Base-by-base conservation (phyloP, 2,888 invertebrate species). In the Cataglyphis albicans region DNA sequence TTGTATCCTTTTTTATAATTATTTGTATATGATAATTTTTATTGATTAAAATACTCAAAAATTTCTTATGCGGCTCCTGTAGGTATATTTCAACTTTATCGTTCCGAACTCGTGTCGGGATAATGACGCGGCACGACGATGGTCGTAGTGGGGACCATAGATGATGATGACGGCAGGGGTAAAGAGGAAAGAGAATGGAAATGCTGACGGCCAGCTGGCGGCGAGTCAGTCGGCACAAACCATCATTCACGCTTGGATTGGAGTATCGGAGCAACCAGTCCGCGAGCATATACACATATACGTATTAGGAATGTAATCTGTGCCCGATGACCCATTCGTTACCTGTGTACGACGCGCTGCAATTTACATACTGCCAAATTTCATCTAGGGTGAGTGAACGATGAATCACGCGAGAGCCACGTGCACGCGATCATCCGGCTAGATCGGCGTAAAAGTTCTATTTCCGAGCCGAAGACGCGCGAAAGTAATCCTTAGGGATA, bases 231-330 rank as follows among this genome's bases (percentile, higher is more conserved):
- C 87, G 83, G 70, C 81, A 84, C 48, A 84, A 84, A 84, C 87
- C 86, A 90, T 82, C 88, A 84, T 73, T 81, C 83, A 85, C 87
- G 91, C 90, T 90, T 91, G 93, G 92, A 92, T 91, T 92, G 93
- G 93, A 92, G 93, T 91, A 91, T 94, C 93, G 93, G 93, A 94
- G 94, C 93, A 91, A 93, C 93, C 93, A 93, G 93, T 93, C 94
- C 94, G 91, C 12, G 7, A 65, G 73, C 86, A 88, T 86, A 82
- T 82, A 88, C 74, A 88, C 87, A 83, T 15, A 75, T 84, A 83
- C 67, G 76, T 76, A 87, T 88, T 90, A 93, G 93, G 93, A 94
- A 94, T 94, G 94, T 94, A 92, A 94, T 93, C 93, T 91, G 91
- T 88, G 87, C 87, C 86, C 87, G 85, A 89, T 90, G 89, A 87